phyloP scores from a whole-genome alignment of 1,140 invertebrate genomes.

The Onthophagus taurus region DNA sequence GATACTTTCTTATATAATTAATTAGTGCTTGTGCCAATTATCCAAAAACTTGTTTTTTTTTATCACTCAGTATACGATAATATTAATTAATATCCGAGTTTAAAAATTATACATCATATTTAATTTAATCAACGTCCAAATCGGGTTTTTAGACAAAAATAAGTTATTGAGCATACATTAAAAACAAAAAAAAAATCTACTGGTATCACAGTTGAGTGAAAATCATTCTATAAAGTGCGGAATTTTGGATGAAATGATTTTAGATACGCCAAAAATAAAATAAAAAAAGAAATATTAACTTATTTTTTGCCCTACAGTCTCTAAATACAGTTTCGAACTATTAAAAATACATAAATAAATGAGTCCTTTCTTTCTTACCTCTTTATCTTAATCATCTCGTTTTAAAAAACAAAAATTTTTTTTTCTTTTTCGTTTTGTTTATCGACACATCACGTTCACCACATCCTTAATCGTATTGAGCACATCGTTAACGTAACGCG shows the following conservation, averaged over 20 bases:
- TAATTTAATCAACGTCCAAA: constrained; percentile 2
- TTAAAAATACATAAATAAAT: neutral
- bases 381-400: neutral
- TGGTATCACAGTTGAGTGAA: constrained; percentile 27
- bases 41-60: neutral
- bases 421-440: constrained; percentile 30
- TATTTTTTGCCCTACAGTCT: too few species aligned
- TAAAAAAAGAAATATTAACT: constrained; percentile 10
- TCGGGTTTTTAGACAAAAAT: neutral
- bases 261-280: constrained; percentile 12
- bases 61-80: neutral
- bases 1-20: too few species aligned
- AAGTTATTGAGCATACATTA: constrained; percentile 19
- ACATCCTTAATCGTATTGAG: constrained; percentile 75
- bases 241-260: constrained; percentile 14
- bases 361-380: neutral
- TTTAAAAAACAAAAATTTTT: neutral
- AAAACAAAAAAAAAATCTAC: constrained; percentile 22
- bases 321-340: constrained; percentile 8
- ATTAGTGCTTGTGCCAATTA: neutral
- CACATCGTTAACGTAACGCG: constrained; percentile 58
- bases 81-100: constrained; percentile 9
- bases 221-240: constrained; percentile 13
- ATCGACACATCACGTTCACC: constrained; percentile 70
- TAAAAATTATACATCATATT: constrained; percentile 5